Conservation (phyloP, 2,888 invertebrate genomes). For the Eupithecia subfuscata region DNA sequence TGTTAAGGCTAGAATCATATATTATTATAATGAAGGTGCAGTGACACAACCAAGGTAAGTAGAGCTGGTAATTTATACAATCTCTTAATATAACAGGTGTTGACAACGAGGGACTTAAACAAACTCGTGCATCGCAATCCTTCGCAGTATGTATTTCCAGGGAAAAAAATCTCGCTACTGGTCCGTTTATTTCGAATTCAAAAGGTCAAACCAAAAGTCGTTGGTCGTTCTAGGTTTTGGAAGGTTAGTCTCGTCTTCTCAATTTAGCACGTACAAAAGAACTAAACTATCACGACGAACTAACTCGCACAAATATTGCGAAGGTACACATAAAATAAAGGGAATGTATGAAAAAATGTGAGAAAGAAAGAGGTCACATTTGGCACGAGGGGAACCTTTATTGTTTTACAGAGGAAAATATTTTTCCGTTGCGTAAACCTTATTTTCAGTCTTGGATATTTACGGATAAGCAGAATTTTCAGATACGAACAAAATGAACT, state of each 20-base stretch:
- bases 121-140: conserved; percentile 20
- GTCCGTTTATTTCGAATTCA: neutral
- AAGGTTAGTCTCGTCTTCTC: neutral
- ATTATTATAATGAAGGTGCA: neutral
- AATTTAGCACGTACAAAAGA: conserved; percentile 23
- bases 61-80: neutral
- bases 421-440: conserved; percentile 31
- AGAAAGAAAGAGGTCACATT: conserved; percentile 57
- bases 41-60: neutral
- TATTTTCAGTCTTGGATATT: conserved; percentile 19
- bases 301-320: conserved; percentile 49
- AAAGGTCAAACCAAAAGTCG: neutral
- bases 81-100: conserved; percentile 22
- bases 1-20: neutral
- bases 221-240: neutral
- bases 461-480: neutral
- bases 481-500: neutral
- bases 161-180: neutral
- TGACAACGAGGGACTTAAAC: conserved; percentile 25
- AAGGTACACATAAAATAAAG: conserved; percentile 36
- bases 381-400: conserved; percentile 58
- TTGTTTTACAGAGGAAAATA: conserved; percentile 45
- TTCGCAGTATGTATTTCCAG: neutral
- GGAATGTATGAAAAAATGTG: conserved; percentile 45
- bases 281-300: conserved; percentile 48